Evolutionary conservation across 2,113 vertebrate species (phyloP).

Genomic region (Chloebia gouldiae): DNA sequence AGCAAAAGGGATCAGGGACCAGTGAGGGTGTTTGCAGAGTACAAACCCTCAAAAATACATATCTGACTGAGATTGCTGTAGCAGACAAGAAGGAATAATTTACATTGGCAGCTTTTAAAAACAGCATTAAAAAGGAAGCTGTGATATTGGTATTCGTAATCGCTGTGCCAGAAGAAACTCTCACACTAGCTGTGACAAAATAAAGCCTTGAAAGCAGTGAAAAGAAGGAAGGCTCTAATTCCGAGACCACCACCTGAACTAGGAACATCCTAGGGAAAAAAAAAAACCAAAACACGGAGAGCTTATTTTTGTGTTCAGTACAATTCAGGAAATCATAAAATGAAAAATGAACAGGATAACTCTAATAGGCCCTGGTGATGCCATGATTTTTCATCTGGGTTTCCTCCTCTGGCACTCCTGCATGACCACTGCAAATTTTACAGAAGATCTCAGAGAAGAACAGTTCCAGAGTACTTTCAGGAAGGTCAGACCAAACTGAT

Average conservation of each 20-base stretch:
- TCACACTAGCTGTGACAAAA: not conserved
- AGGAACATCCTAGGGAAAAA: not conserved
- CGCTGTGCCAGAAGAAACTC: not conserved
- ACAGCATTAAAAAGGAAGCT: not conserved
- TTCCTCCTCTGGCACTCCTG: not conserved
- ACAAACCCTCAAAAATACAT: not conserved
- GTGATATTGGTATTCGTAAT: not conserved
- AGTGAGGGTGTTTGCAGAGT: not conserved
- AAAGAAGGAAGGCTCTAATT: not conserved
- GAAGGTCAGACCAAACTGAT: not conserved
- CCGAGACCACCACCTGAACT: not conserved
- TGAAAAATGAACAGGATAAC: not conserved
- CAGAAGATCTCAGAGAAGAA: not conserved
- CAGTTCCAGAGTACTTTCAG: not conserved
- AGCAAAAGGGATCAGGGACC: not conserved
- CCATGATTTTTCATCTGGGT: not conserved
- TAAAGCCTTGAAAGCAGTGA: not conserved
- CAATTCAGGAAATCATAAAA: not conserved
- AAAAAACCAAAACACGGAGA: rapidly evolving
- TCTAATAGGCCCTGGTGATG: not conserved
- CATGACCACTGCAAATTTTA: not conserved
- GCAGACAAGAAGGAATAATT: not conserved
- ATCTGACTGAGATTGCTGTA: not conserved
- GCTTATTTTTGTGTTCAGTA: not conserved
- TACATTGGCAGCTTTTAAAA: not conserved